Percentiles rank a stretch among this genome's conserved stretches.
Conservation (phyloP, 2,888 invertebrate species). For the Hyalella azteca region DNA sequence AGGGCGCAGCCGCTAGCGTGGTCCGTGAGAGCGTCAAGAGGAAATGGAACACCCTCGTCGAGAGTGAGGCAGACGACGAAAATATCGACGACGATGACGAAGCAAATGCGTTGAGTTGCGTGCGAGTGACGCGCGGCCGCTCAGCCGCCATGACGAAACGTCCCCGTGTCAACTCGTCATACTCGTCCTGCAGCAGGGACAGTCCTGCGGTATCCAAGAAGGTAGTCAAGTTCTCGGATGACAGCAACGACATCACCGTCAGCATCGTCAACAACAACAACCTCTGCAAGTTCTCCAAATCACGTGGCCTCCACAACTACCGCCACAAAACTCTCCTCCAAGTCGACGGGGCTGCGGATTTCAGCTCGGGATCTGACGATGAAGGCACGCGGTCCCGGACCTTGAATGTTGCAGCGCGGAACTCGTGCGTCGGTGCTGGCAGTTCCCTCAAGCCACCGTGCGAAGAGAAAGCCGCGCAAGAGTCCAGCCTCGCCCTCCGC, state of each 20-base stretch:
- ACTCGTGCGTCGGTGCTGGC: constrained; percentile 32
- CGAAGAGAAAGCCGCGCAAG: constrained; percentile 59
- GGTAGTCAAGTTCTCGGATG: constrained; percentile 56
- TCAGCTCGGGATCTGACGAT: constrained; percentile 64
- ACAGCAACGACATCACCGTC: constrained; percentile 58
- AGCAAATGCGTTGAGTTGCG: neutral
- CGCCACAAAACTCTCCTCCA: constrained; percentile 64
- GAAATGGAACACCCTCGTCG: constrained; percentile 56
- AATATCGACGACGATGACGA: constrained; percentile 31
- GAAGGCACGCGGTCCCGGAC: constrained; percentile 66
- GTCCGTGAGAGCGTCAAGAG: constrained; percentile 53
- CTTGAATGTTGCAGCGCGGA: constrained; percentile 62
- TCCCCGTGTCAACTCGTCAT: neutral
- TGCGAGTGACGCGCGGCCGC: neutral
- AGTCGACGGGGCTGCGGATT: constrained; percentile 69
- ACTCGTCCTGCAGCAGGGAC: neutral
- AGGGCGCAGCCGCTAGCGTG: constrained; percentile 35
- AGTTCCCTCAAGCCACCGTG: neutral
- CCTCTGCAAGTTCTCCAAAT: constrained; percentile 54
- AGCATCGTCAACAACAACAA: constrained; percentile 58
- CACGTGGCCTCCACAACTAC: constrained; percentile 47
- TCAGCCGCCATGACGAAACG: neutral
- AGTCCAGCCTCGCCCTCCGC: constrained; percentile 66
- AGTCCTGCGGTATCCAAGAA: constrained; percentile 45
- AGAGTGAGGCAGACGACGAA: constrained; percentile 44